Conservation (phyloP, 1,140 invertebrate genomes). For the Ladona fulva region DNA sequence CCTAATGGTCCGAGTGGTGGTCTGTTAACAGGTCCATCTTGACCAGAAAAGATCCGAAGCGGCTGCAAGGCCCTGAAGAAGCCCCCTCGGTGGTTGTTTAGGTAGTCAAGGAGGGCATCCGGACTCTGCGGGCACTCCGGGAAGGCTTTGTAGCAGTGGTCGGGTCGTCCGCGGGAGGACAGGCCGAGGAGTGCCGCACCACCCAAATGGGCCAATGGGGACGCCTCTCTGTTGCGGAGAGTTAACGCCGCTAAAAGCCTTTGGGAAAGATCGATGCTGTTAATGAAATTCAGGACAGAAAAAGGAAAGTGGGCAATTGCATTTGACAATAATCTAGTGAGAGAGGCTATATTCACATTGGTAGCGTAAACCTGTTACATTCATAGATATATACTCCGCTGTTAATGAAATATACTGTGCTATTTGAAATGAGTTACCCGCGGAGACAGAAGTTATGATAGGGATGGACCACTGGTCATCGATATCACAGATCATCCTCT, state of each 20-base stretch:
- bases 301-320: too few species aligned
- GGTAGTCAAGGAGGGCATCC: slow-evolving; percentile 59
- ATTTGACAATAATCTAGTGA: too few species aligned
- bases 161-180: slow-evolving; percentile 48
- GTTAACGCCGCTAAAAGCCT: neutral
- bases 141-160: slow-evolving; percentile 52
- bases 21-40: neutral
- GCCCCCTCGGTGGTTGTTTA: slow-evolving; percentile 78
- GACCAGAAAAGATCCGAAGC: neutral
- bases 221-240: slow-evolving; percentile 28
- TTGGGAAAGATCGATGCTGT: neutral
- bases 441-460: too few species aligned
- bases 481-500: too few species aligned
- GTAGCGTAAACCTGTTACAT: too few species aligned
- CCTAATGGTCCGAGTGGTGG: neutral
- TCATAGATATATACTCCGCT: too few species aligned
- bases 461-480: too few species aligned
- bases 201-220: slow-evolving; percentile 58
- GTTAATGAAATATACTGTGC: too few species aligned
- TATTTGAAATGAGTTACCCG: too few species aligned
- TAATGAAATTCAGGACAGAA: too few species aligned
- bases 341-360: too few species aligned
- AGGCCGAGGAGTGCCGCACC: slow-evolving; percentile 62
- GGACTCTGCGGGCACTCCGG: slow-evolving; percentile 61
- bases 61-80: slow-evolving; percentile 65